Evolutionary conservation across 2,888 invertebrate genomes (phyloP).

Genomic region (Monopis laevigella): DNA sequence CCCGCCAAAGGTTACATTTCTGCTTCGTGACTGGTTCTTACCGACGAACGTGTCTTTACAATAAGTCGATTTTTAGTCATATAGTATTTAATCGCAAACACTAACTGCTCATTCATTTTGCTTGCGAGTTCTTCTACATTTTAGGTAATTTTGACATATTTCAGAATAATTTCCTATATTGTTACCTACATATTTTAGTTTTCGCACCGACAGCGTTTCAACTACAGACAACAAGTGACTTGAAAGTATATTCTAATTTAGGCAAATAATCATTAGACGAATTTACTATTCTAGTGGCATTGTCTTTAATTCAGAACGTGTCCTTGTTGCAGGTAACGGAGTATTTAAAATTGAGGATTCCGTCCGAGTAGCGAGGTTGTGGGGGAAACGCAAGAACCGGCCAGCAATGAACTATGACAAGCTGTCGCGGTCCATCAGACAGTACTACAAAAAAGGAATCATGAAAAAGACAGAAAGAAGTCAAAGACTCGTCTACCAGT

Average conservation of each 20-base stretch:
- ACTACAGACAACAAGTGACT: not conserved
- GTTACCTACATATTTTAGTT: too few species aligned
- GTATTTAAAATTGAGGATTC: conserved; percentile 99
- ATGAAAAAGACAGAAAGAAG: conserved; percentile 99
- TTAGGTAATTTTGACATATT: too few species aligned
- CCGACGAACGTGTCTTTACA: conserved; percentile 4
- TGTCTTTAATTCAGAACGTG: conserved; percentile 34
- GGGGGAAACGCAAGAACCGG: conserved; percentile 98
- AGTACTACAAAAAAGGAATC: conserved; percentile 99
- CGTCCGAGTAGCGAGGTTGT: conserved; percentile 94
- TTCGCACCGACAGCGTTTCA: too few species aligned
- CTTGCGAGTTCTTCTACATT: too few species aligned
- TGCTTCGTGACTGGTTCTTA: conserved; percentile 34
- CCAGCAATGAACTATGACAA: conserved; percentile 99
- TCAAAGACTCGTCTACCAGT: conserved; percentile 98
- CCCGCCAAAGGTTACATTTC: conserved; percentile 39
- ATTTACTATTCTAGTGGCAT: not conserved
- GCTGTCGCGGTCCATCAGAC: conserved; percentile 94
- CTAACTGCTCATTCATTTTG: too few species aligned
- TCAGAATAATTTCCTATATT: too few species aligned
- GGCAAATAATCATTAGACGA: not conserved
- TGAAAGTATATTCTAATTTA: not conserved
- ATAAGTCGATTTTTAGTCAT: not conserved
- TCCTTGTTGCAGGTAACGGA: conserved; percentile 71
- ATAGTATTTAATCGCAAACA: not conserved